Evolutionary conservation across 1,140 invertebrate genomes (phyloP), one percentile per base, ranked within the genome.

Genomic region (Plectrocnemia conspersa): DNA sequence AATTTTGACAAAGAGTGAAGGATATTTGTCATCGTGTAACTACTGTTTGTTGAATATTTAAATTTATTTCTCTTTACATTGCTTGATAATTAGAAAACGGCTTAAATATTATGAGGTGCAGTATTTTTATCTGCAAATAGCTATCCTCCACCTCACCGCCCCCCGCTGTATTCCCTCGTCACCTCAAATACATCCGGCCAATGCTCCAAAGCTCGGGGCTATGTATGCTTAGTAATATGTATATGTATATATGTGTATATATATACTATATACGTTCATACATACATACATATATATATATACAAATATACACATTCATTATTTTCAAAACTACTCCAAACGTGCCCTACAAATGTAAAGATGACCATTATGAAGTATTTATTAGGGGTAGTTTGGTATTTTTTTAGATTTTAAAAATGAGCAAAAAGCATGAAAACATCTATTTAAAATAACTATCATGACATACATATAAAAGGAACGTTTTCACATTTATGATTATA

Each of bases 101-200:
- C 42, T 45, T 23, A 27, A n/a, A n/a, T 9, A 42, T 16, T 38
- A 50, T n/a, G 47, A 50, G 47, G 47, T 50, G 47, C 47, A 35
- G 47, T 25, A 9, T 25, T 33, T 35, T 19, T 24, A 23, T 16
- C 35, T 35, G 47, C 47, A 50, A 24, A 38, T 16, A 7, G 32
- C 47, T 50, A 38, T 38, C 38, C 47, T 50, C 47, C 47, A 50
- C 45, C 53, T 46, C 53, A 48, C 32, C 44, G 41, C 40, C 46
- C 32, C 25, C 44, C 21, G 52, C 52, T 54, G 35, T 47, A 42
- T 42, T 57, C 36, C 50, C 49, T 53, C 50, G 50, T 58, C 56
- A 47, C 56, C 56, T 53, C 49, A 47, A 22, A 58, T 46, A 47
- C 42, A 58, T 58, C 56, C 56, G 56, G 56, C 56, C 56, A 58